These are phyloP conservation scores for Tychaedon coryphoeus DNA, from an alignment of 2,113 vertebrate species.

Conservation along the genomic window DNA sequence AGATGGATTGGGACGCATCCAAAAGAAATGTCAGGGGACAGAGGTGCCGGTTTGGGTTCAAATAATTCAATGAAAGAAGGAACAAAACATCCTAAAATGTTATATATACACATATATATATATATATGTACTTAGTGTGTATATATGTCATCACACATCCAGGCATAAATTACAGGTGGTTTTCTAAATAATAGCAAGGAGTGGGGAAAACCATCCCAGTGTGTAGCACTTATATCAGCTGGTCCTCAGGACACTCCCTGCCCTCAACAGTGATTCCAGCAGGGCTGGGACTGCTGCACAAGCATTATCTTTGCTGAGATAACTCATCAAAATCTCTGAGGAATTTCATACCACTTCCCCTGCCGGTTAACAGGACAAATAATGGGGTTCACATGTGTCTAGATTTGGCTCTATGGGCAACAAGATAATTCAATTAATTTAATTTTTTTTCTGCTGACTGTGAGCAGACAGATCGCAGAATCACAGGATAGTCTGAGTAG, in stretches of 20 bases:
- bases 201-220: neutral
- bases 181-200: neutral
- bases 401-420: neutral
- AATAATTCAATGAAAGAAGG: neutral
- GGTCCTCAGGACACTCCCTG: neutral
- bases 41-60: neutral
- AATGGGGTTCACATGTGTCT: rapidly evolving
- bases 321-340: neutral
- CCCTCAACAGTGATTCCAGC: rapidly evolving
- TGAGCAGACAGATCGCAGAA: neutral
- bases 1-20: neutral
- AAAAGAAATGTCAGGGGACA: neutral
- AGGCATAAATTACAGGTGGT: neutral
- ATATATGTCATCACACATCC: neutral
- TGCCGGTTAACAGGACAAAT: neutral
- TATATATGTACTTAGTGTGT: neutral
- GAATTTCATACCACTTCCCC: neutral
- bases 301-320: neutral
- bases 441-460: neutral
- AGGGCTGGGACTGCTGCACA: rapidly evolving
- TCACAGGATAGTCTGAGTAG: neutral
- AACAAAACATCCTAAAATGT: neutral
- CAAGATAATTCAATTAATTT: neutral
- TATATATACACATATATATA: neutral
- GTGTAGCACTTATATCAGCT: neutral